Evolutionary conservation across 2,113 vertebrate genomes (phyloP).

Genomic region (Ailuropoda melanoleuca): DNA sequence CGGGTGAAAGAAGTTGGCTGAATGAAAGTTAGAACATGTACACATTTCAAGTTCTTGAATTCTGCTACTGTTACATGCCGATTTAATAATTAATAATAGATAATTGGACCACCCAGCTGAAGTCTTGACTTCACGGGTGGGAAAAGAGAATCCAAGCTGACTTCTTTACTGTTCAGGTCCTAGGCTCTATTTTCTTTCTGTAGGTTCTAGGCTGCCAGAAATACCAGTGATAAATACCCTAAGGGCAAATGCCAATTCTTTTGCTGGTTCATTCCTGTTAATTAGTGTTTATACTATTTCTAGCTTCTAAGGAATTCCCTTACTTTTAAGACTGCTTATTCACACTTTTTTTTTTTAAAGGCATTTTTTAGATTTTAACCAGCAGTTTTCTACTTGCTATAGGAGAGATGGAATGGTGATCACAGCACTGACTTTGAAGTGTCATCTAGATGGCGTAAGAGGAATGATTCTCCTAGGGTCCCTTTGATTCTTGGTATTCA

Average conservation of each 20-base stretch:
- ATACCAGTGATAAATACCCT: background rate
- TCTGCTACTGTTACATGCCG: background rate
- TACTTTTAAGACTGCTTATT: conserved; percentile 20
- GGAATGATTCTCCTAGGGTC: background rate
- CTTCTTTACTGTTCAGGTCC: background rate
- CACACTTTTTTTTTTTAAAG: background rate
- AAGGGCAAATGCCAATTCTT: conserved; percentile 15
- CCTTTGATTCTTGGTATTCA: background rate
- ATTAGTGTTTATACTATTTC: conserved; percentile 7
- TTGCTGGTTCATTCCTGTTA: background rate
- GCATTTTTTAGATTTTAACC: background rate
- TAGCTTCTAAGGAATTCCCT: background rate
- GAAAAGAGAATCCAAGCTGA: background rate
- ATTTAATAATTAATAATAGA: conserved; percentile 13
- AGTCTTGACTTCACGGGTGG: background rate
- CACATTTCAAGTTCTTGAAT: conserved; percentile 33
- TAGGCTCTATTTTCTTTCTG: background rate
- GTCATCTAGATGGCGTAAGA: background rate
- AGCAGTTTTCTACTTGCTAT: background rate
- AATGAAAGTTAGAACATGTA: conserved; percentile 26
- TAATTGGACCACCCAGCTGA: background rate
- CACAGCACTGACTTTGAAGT: background rate
- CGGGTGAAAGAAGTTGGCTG: background rate
- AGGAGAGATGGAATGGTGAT: background rate
- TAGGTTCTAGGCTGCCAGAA: conserved; percentile 8